Conservation (phyloP, 1,140 invertebrate species). For the Bacillus rossius region DNA sequence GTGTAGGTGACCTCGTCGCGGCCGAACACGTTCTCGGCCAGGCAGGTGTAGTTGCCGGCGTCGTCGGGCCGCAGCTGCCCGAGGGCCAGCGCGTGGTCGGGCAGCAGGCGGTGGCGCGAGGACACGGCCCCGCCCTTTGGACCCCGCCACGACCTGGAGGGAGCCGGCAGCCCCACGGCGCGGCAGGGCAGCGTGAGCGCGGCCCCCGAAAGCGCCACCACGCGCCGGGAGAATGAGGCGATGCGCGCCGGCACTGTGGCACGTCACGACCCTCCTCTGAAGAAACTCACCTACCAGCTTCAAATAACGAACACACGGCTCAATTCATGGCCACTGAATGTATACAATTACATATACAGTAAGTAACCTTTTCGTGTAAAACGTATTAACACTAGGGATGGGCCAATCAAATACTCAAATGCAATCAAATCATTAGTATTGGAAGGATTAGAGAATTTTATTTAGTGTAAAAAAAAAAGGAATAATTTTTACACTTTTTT, state of each 20-base stretch:
- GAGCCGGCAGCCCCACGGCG: conserved; percentile 33
- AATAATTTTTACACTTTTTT: too few species aligned
- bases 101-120: neutral
- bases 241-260: conserved; percentile 58
- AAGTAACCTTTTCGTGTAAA: too few species aligned
- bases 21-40: conserved; percentile 75
- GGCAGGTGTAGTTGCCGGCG: conserved; percentile 76
- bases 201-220: conserved; percentile 24
- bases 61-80: conserved; percentile 10
- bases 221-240: conserved; percentile 59
- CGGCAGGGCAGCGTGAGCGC: conserved; percentile 28
- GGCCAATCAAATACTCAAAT: too few species aligned
- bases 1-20: conserved; percentile 72
- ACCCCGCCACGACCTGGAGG: conserved; percentile 27
- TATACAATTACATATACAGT: too few species aligned
- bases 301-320: too few species aligned
- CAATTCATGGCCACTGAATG: too few species aligned
- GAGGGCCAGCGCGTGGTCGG: conserved; percentile 7
- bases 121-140: conserved; percentile 19
- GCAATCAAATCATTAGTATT: too few species aligned
- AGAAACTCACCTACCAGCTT: too few species aligned
- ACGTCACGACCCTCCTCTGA: too few species aligned
- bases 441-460: too few species aligned
- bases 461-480: too few species aligned
- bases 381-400: too few species aligned